Conservation (phyloP, 64 coral and sea anemone species). For the Montipora cactus region DNA sequence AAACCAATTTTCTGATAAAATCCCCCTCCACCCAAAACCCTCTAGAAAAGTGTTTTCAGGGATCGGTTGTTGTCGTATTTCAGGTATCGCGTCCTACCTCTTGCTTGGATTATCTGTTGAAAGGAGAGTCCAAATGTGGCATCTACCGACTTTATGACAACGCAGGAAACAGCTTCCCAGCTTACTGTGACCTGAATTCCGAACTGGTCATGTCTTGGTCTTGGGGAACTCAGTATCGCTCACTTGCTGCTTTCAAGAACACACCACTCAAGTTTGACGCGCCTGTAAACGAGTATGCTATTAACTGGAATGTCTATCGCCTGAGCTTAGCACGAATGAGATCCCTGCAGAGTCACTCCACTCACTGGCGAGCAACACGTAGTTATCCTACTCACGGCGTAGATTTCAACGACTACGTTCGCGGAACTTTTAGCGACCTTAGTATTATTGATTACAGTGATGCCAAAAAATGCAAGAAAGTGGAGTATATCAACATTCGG, state of each 20-base stretch:
- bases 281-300: slow-evolving; percentile 42
- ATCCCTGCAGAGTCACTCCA: slow-evolving; percentile 24
- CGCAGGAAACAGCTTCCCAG: background rate
- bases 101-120: slow-evolving; percentile 12
- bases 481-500: too few relatives aligned
- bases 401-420: slow-evolving; percentile 54
- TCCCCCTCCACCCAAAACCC: too few relatives aligned
- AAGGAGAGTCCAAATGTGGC: background rate
- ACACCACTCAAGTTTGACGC: slow-evolving; percentile 4
- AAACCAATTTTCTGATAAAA: too few relatives aligned
- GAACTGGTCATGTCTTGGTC: slow-evolving; percentile 41
- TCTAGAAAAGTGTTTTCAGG: too few relatives aligned
- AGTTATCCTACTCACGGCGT: slow-evolving; percentile 21
- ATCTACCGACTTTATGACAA: slow-evolving; percentile 53
- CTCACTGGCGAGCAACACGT: slow-evolving; percentile 55
- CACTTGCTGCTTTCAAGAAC: background rate
- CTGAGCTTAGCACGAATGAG: slow-evolving; percentile 25
- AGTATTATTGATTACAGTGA: slow-evolving; percentile 24
- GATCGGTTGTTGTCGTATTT: too few relatives aligned
- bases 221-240: background rate
- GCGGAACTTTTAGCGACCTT: slow-evolving; percentile 38
- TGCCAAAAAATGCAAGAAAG: too few relatives aligned
- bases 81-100: background rate
- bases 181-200: slow-evolving; percentile 53
- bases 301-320: slow-evolving; percentile 45